A percentile compares a stretch with the other conserved stretches of the same genome.
These are phyloP conservation scores for Euplagia quadripunctaria DNA, from an alignment of 2,888 invertebrate species.

Conservation along the genomic window DNA sequence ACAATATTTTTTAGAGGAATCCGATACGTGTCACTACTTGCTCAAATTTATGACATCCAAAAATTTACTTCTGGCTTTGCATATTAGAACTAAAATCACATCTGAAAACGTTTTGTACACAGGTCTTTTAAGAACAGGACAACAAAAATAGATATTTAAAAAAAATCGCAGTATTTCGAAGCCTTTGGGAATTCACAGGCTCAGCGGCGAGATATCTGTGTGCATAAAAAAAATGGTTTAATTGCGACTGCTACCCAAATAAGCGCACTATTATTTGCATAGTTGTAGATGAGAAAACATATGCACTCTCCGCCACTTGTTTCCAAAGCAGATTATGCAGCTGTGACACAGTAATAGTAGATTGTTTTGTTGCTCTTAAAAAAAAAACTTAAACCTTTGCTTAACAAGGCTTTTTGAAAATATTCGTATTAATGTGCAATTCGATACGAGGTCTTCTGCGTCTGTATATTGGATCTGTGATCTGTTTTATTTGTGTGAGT, in stretches of 20 bases:
- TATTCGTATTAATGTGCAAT: no score
- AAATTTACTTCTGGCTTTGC: no score
- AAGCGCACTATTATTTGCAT: not conserved
- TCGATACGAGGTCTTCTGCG: no score
- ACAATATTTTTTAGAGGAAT: no score
- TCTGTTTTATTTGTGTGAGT: no score
- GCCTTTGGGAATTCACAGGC: not conserved
- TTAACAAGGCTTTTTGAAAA: no score
- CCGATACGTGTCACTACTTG: no score
- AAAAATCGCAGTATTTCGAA: not conserved
- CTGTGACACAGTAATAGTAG: not conserved
- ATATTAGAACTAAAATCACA: no score
- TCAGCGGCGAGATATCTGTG: not conserved
- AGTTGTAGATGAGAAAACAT: not conserved
- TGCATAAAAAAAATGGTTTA: not conserved
- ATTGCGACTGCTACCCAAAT: not conserved
- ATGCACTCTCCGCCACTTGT: not conserved
- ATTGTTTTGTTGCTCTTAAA: not conserved
- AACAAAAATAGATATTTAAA: not conserved
- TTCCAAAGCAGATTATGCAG: not conserved
- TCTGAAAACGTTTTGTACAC: no score
- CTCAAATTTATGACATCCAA: no score
- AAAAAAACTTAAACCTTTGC: no score
- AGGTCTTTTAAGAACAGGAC: not conserved
- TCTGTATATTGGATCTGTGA: no score